Base-by-base conservation (phyloP, 2,113 vertebrate species). In the Solea solea region DNA sequence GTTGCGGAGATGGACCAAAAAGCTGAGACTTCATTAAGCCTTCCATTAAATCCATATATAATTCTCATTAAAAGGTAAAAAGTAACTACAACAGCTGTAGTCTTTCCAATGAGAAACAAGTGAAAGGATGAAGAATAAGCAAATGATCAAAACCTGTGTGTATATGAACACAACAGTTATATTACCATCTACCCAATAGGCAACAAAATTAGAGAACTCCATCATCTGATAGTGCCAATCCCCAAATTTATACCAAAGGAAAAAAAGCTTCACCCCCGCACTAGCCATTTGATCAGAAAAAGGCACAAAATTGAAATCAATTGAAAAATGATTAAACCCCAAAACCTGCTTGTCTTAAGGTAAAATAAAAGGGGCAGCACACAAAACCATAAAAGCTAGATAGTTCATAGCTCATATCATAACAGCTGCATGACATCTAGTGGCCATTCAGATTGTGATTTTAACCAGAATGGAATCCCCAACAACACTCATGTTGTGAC, bases 321-420 rank as follows among this genome's bases (percentile, higher is more conserved):
- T 13, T 27, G 11, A 7, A 9, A 69, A 3, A 51, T 55, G 12
- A 56, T 56, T 57, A 34, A 74, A 4, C 41, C 51, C 57, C 53
- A 62, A 72, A 61, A 50, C 5, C 41, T 80, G 34, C 34, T 50
- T 25, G 3, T 34, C 13, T 41, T 34, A 10, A 52, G 11, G 27
- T 6, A 60, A 21, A 21, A 21, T n/a, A 5, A 64, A 68, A 74
- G 83, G 66, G 67, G 82, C 76, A 68, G 82, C 25, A 65, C 59
- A 85, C 27, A 12, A 60, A 50, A 52, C 61, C 70, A 82, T 7
- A 42, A 65, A 56, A 62, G 67, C 27, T 83, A 63, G 58, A 55
- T 45, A 13, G 55, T 50, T 34, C 14, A 56, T 56, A 34, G 34
- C 34, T 34, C 34, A 34, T 4, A 34, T 34, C 34, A 34, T 34